Base-by-base conservation (phyloP, 2,888 invertebrate species). In the Eulithis prunata region DNA sequence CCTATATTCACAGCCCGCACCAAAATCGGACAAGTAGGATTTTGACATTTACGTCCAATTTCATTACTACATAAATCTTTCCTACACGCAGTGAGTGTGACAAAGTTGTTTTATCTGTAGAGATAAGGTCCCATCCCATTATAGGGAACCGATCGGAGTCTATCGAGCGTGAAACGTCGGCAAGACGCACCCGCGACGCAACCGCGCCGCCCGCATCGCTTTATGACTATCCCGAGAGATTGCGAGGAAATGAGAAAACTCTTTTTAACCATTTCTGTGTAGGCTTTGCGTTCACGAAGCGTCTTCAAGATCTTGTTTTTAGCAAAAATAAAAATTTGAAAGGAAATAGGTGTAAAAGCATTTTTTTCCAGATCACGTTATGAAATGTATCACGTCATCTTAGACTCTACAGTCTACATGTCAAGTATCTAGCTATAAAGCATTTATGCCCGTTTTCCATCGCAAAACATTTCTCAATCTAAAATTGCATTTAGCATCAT, bases 31-130 rank as follows among this genome's bases (percentile, higher is more conserved):
- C n/a, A n/a, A n/a, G n/a, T n/a, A n/a, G n/a, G n/a, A 21, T 21
- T 21, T 21, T 21, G 21, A 21, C 21, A 1, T 21, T 21, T 2
- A 21, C 38, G 8, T 38, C 41, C 41, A 41, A 10, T 41, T 41
- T 41, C 41, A 8, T 41, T 41, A 41, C 41, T 41, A 41, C 10
- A 7, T 10, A 1, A 0, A 8, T 10, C 41, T 41, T 41, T 8
- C 2, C 8, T 41, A 41, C 8, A 41, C 10, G 41, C 41, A 41
- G 81, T 76, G 78, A 78, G 81, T 76, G 81, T 86, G 86, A 89
- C 90, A 87, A 89, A 89, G 89, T 89, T 87, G 86, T 87, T 88
- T 89, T 89, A 90, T 89, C 90, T 84, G 84, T 68, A 76, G 74
- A 80, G 86, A 87, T 87, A 87, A 86, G 82, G 76, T 73, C 75